These are phyloP conservation scores for Calvadosia cruxmelitensis DNA, from an alignment of 30 jellyfish, hydroid and myxozoan species.

Conservation along the genomic window DNA sequence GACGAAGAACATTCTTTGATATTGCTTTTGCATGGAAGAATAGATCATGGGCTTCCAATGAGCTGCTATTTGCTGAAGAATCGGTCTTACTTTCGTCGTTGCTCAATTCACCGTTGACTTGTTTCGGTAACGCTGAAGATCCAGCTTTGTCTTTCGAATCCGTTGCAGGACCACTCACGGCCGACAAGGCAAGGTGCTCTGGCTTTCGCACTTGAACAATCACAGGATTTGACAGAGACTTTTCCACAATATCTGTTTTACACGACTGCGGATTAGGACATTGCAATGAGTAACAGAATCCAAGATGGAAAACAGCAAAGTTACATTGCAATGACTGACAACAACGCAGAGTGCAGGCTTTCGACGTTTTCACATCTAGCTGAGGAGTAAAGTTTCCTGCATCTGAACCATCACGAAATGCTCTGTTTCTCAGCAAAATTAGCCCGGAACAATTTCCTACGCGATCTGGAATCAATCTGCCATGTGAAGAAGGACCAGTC, in stretches of 20 bases:
- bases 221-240: neutral
- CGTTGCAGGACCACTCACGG: neutral
- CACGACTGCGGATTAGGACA: constrained; percentile 47
- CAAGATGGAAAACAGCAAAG: constrained; percentile 65
- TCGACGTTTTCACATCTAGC: neutral
- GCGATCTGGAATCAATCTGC: neutral
- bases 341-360: constrained; percentile 17
- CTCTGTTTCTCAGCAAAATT: neutral
- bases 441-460: neutral
- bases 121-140: no score
- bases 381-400: neutral
- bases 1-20: neutral
- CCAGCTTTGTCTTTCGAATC: neutral
- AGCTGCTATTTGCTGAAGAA: no score
- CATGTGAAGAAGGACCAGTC: neutral
- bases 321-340: constrained; percentile 53
- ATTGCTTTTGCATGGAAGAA: neutral
- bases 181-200: neutral
- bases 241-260: constrained; percentile 10
- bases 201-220: neutral
- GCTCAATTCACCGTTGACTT: no score
- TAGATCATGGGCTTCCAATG: neutral
- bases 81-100: no score
- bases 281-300: constrained; percentile 60
- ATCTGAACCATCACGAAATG: neutral